Base-by-base conservation (phyloP, 2,888 invertebrate genomes). In the Agriotes lineatus region DNA sequence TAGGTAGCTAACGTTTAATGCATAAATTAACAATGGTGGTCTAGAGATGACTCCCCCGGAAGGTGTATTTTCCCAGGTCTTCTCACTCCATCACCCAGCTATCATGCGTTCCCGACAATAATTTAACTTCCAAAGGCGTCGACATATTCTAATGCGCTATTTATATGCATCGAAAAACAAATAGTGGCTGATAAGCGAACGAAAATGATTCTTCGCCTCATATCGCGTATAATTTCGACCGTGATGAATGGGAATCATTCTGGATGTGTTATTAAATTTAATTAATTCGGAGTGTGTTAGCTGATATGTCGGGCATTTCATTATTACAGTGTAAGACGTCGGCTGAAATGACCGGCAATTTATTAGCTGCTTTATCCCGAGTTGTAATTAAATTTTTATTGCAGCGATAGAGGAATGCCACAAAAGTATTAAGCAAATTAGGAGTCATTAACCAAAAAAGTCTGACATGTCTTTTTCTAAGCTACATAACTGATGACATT, bases 241-340 rank as follows among this genome's bases (percentile, higher is more conserved):
- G 30, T 59, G 59, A 59, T 59, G 45, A 45, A 59, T 59, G 59
- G 44, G 44, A 42, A 44, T 25, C 45, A 42, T 44, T 33, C 19
- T 12, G 45, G 30, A 42, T 45, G 35, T 33, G 25, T 61, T 61
- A 61, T 61, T 61, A 61, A 61, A 61, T 61, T 61, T 61, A 48
- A 61, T 61, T 61, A 61, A 61, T 61, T 61, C 61, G 30, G 25
- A 37, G 50, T 37, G 61, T 61, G 50, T 48, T 61, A 61, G 50
- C 42, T 50, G 35, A 37, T 61, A 61, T 25, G 50, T 61, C 45
- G 50, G 48, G 50, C 14, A 20, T 45, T 25, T 48, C 30, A 37
- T 48, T 61, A 61, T 61, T 50, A 61, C 45, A 59, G 33, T 18
- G 44, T 45, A 50, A 61, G 50, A 33, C 18, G 48, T 50, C 61